Evolutionary conservation across 1,140 invertebrate genomes (phyloP).

Genomic region (Neodiprion lecontei): DNA sequence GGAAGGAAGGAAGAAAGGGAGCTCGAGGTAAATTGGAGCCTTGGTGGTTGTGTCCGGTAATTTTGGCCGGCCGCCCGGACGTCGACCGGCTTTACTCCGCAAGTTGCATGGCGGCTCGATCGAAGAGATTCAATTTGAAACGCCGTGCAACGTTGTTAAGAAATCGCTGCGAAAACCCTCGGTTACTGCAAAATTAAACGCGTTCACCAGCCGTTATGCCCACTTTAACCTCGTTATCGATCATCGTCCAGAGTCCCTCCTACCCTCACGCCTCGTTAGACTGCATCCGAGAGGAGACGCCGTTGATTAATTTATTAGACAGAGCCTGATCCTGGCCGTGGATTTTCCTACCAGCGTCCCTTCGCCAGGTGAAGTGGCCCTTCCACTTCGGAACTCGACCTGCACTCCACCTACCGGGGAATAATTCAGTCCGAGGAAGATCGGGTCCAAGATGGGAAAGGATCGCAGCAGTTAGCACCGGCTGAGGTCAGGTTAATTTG

Average conservation of each 20-base stretch:
- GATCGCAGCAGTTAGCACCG: neutral
- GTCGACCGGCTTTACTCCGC: neutral
- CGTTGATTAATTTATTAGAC: neutral
- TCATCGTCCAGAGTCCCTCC: neutral
- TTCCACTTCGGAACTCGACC: too few species aligned
- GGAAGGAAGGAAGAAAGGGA: neutral
- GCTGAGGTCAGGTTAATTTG: neutral
- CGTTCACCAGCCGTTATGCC: neutral
- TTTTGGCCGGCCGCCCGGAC: neutral
- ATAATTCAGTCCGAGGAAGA: too few species aligned
- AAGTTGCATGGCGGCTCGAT: too few species aligned
- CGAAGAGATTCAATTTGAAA: neutral
- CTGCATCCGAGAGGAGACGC: neutral
- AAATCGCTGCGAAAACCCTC: neutral
- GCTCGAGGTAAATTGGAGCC: conserved; percentile 2
- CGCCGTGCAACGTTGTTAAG: neutral
- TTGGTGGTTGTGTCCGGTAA: conserved; percentile 2
- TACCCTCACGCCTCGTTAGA: neutral
- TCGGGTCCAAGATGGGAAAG: too few species aligned
- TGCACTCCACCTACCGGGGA: too few species aligned
- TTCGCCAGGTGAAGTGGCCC: too few species aligned
- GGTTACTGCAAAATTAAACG: conserved; percentile 3
- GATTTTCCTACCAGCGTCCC: too few species aligned
- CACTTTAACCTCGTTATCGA: conserved; percentile 7
- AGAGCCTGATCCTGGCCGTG: neutral